Evolutionary conservation across 2,113 vertebrate genomes (phyloP).

Genomic region (Gadus chalcogrammus): DNA sequence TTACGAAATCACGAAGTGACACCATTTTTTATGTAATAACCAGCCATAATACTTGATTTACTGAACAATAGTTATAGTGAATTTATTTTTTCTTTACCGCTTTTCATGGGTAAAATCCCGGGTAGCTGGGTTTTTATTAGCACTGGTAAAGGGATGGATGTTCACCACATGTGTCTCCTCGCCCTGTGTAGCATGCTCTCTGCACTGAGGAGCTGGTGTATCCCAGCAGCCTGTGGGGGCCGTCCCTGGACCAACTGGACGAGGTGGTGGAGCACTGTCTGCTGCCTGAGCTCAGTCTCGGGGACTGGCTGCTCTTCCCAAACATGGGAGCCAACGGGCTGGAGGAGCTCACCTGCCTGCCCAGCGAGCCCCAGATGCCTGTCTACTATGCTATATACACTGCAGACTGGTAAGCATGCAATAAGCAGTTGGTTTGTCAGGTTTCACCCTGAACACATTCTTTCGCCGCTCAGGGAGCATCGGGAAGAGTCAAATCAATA

Average conservation of each 20-base stretch:
- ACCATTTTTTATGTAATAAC: too few species aligned
- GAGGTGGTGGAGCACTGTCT: slow-evolving; percentile 90
- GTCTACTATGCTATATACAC: slow-evolving; percentile 91
- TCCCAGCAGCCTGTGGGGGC: slow-evolving; percentile 93
- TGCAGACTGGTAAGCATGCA: slow-evolving; percentile 84
- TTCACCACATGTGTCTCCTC: background rate
- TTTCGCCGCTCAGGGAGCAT: too few species aligned
- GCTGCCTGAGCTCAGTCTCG: slow-evolving; percentile 89
- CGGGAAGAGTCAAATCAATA: too few species aligned
- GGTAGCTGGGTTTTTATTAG: too few species aligned
- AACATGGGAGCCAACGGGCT: slow-evolving; percentile 89
- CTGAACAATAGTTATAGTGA: too few species aligned
- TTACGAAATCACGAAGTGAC: too few species aligned
- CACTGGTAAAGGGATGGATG: background rate
- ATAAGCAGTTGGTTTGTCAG: background rate
- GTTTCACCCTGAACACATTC: background rate
- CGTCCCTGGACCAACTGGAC: slow-evolving; percentile 92
- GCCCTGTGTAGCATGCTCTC: slow-evolving; percentile 44
- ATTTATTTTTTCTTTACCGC: too few species aligned
- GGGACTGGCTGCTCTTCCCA: slow-evolving; percentile 94
- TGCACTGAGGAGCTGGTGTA: slow-evolving; percentile 80
- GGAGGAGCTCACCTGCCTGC: slow-evolving; percentile 76
- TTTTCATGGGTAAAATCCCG: too few species aligned
- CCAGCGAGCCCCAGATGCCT: slow-evolving; percentile 76
- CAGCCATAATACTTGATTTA: too few species aligned